Evolutionary conservation across 2,888 invertebrate species (phyloP), one percentile per base, ranked within the genome.

Genomic region (Drosophila flavopinicola): DNA sequence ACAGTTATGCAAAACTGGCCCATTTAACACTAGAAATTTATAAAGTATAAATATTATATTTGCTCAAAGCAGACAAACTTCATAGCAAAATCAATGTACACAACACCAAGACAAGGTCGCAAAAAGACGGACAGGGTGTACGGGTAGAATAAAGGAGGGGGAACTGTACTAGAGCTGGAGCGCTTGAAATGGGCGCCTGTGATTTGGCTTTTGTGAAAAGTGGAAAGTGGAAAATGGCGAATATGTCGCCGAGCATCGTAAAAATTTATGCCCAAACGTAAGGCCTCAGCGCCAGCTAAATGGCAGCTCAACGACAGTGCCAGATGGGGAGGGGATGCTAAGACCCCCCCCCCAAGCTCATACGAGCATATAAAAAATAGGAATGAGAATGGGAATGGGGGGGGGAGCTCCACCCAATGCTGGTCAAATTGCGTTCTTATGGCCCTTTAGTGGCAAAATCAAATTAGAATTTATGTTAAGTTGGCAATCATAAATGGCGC

Each of bases 381-480:
- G 38, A 39, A 27, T 47, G 69, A 32, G n/a, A 25, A 37, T n/a
- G 11, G 7, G 4, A 30, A 0, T 6, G 11, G 2, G 0, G 4
- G 1, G 2, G 15, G 10, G 23, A 7, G 2, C 4, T 10, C 32
- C 7, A 15, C 42, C n/a, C 20, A 35, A 23, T 7, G 49, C 33
- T 66, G 75, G 59, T 71, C 73, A 83, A 87, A 79, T 78, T 72
- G 78, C 82, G 64, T 85, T 78, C 78, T 83, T 84, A 85, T 80
- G 76, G 82, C 79, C 84, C 88, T 88, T 87, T 84, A 78, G 84
- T 85, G 85, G 80, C 84, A 80, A 88, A 89, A 89, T 88, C 73
- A 88, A 89, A 89, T 89, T 88, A 89, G 86, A 88, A 89, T 89
- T 89, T 89, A 89, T 89, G 84, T 84, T 76, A 85, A 86, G 80